Percentiles rank a stretch among this genome's conserved stretches.
Evolutionary conservation across 2,888 invertebrate genomes (phyloP).

Genomic region (Cryptosula pallasiana): DNA sequence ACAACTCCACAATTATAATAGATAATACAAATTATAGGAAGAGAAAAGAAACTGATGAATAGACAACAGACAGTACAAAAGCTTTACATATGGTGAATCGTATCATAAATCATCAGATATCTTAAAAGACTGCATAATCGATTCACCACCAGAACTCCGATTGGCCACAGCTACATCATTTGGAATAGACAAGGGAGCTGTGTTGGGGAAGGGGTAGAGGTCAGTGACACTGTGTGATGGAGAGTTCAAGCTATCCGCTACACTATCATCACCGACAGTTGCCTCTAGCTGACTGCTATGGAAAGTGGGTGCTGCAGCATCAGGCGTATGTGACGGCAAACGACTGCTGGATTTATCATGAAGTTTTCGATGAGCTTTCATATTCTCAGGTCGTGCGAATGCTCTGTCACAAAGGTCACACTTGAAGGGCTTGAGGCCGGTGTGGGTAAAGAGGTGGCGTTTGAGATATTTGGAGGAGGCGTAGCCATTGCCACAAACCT

Average conservation of each 20-base stretch:
- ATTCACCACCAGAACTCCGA: background rate
- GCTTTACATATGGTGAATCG: too few relatives aligned
- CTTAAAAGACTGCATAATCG: background rate
- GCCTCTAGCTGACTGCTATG: background rate
- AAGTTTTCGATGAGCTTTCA: slow-evolving; percentile 21
- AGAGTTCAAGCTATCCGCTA: background rate
- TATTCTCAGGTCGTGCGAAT: background rate
- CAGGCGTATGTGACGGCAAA: background rate
- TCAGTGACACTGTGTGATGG: background rate
- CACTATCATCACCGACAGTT: background rate
- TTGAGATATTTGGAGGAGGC: slow-evolving; percentile 17
- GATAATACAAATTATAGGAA: too few relatives aligned
- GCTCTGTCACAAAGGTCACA: slow-evolving; percentile 25
- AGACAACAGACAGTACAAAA: too few relatives aligned
- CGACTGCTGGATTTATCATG: slow-evolving; percentile 5
- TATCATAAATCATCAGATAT: background rate
- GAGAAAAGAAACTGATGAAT: too few relatives aligned
- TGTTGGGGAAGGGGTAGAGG: background rate
- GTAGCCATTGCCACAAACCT: slow-evolving; percentile 26
- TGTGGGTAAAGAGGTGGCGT: slow-evolving; percentile 23
- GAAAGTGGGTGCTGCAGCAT: slow-evolving; percentile 9
- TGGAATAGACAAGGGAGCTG: background rate
- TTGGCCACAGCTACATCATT: background rate
- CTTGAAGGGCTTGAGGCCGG: slow-evolving; percentile 25
- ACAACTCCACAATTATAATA: too few relatives aligned